Conservation (phyloP, 2,888 invertebrate species). For the Spialia ferax region DNA sequence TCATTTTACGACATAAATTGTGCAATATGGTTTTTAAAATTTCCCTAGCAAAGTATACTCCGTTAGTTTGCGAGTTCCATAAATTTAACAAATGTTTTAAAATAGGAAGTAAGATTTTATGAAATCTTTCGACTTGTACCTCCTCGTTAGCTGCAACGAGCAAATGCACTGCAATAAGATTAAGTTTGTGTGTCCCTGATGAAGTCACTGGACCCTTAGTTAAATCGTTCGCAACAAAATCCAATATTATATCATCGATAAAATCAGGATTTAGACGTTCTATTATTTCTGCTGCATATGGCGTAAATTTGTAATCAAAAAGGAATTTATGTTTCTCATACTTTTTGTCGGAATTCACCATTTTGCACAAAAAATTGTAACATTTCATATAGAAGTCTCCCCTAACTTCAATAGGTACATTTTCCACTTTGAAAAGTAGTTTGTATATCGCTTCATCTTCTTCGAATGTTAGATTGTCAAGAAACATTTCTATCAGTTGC, state of each 20-base stretch:
- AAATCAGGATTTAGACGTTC: slow-evolving; percentile 58
- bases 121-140: slow-evolving; percentile 58
- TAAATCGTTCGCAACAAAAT: slow-evolving; percentile 56
- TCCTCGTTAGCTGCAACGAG: slow-evolving; percentile 56
- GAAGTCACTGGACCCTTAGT: slow-evolving; percentile 42
- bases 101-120: slow-evolving; percentile 58
- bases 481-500: slow-evolving; percentile 61
- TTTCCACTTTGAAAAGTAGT: slow-evolving; percentile 51
- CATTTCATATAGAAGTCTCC: slow-evolving; percentile 60
- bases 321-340: slow-evolving; percentile 46
- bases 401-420: slow-evolving; percentile 56
- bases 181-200: slow-evolving; percentile 45
- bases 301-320: slow-evolving; percentile 46
- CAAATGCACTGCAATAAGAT: slow-evolving; percentile 59
- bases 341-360: slow-evolving; percentile 49
- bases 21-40: slow-evolving; percentile 53
- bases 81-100: slow-evolving; percentile 52
- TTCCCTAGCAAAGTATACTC: slow-evolving; percentile 46
- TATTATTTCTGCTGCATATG: slow-evolving; percentile 57
- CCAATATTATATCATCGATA: slow-evolving; percentile 55
- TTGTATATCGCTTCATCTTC: slow-evolving; percentile 67
- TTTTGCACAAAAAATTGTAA: slow-evolving; percentile 60
- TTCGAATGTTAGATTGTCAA: slow-evolving; percentile 61
- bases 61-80: slow-evolving; percentile 53
- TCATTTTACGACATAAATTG: slow-evolving; percentile 43